These are phyloP conservation scores for Tautogolabrus adspersus DNA, from an alignment of 2,113 vertebrate genomes.

Conservation along the genomic window DNA sequence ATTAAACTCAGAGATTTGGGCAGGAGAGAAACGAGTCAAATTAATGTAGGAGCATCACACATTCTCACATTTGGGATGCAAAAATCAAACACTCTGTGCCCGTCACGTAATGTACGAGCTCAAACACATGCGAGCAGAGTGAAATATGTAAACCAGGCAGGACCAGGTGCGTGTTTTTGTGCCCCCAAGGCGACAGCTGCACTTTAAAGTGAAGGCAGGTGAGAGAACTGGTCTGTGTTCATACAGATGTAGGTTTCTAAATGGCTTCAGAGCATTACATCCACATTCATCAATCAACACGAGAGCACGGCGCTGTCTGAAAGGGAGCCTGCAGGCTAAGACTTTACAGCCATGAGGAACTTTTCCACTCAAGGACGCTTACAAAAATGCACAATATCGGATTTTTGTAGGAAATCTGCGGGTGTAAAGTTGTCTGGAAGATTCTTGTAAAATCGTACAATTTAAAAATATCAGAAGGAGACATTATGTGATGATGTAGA, in stretches of 20 bases:
- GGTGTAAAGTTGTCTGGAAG: too few species aligned
- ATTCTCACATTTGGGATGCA: not conserved
- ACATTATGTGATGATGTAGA: too few species aligned
- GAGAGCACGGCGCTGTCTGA: not conserved
- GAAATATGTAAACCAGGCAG: conserved; percentile 17
- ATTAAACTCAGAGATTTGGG: too few species aligned
- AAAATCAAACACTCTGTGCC: not conserved
- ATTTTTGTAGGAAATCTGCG: too few species aligned
- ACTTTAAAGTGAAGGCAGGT: conserved; percentile 20
- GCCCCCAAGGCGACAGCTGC: conserved; percentile 56
- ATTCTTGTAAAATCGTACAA: too few species aligned
- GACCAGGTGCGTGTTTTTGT: conserved; percentile 52
- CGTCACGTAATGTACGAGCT: conserved; percentile 2
- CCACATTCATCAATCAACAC: conserved; percentile 41
- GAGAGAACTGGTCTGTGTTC: not conserved
- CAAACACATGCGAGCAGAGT: conserved; percentile 11
- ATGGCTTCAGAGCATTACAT: conserved; percentile 1
- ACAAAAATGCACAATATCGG: not conserved
- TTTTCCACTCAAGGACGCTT: conserved; percentile 10
- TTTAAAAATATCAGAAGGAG: too few species aligned
- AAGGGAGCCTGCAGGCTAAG: conserved; percentile 13
- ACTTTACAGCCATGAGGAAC: conserved; percentile 1
- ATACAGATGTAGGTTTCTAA: not conserved
- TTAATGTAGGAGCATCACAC: too few species aligned
- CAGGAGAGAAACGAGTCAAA: too few species aligned